Conservation (phyloP, 30 jellyfish, hydroid and myxozoan genomes). For the Aurelia coerulea region DNA sequence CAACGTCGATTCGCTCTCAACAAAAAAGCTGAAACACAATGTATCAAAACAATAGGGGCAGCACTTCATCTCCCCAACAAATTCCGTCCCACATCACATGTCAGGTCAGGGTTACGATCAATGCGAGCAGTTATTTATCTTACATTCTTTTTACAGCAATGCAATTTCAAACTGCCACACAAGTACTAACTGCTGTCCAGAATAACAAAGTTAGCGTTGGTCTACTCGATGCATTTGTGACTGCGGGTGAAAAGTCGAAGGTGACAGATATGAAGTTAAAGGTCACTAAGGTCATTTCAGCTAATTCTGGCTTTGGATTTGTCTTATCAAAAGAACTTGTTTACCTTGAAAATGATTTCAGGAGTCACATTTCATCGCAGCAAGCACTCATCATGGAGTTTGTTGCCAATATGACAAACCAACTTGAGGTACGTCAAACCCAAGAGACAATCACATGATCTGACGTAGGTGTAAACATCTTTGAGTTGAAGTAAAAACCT, state of each 20-base stretch:
- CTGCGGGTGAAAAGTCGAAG: slow-evolving; percentile 15
- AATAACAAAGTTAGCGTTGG: slow-evolving; percentile 30
- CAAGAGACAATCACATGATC: not conserved
- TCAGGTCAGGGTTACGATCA: too few relatives aligned
- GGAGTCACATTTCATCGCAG: slow-evolving; percentile 29
- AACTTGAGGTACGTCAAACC: slow-evolving; percentile 5
- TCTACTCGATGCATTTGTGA: slow-evolving; percentile 43
- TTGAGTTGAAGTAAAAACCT: too few relatives aligned
- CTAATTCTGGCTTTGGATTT: slow-evolving; percentile 39
- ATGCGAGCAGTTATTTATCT: too few relatives aligned
- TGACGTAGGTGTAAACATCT: not conserved
- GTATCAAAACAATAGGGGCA: too few relatives aligned
- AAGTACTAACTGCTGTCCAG: slow-evolving; percentile 35
- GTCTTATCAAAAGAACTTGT: slow-evolving; percentile 46
- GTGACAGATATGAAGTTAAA: slow-evolving; percentile 1
- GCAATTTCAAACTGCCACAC: slow-evolving; percentile 11
- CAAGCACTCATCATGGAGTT: slow-evolving; percentile 28
- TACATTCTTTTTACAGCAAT: not conserved
- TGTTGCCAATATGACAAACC: slow-evolving; percentile 39
- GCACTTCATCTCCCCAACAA: too few relatives aligned
- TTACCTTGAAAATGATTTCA: slow-evolving; percentile 40
- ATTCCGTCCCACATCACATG: too few relatives aligned
- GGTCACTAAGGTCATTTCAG: slow-evolving; percentile 33
- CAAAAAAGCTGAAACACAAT: too few relatives aligned
- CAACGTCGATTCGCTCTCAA: too few relatives aligned